Percentiles rank a stretch among this genome's conserved stretches.
phyloP scores from a whole-genome alignment of 2,113 vertebrate genomes.

The Malaclemys terrapin region DNA sequence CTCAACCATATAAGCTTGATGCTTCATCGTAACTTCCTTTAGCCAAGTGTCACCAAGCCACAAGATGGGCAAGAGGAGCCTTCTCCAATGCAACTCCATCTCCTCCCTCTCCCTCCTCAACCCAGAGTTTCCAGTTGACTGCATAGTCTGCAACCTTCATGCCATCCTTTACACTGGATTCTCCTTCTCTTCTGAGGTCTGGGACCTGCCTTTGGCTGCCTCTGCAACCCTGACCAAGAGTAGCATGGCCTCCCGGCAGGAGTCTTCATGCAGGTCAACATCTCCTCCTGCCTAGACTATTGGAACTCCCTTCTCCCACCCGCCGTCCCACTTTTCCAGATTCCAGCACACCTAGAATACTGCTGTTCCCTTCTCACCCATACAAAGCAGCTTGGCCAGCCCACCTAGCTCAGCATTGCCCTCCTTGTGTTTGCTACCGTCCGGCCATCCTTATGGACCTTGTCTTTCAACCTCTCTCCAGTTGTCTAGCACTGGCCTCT shows the following conservation, averaged over 20 bases:
- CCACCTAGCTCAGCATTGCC: not conserved
- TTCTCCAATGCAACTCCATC: not conserved
- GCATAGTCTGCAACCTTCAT: not conserved
- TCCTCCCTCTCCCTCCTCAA: not conserved
- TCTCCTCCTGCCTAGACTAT: not conserved
- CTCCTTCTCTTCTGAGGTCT: not conserved
- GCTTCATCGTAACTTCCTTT: not conserved
- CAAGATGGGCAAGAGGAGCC: not conserved
- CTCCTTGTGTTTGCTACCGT: not conserved
- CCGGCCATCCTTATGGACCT: not conserved
- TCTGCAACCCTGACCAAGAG: not conserved
- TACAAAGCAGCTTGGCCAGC: not conserved
- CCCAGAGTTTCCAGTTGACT: not conserved
- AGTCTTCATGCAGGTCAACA: not conserved
- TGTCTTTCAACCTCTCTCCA: not conserved
- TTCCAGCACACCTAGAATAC: not conserved
- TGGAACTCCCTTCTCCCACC: not conserved
- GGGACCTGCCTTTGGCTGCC: not conserved
- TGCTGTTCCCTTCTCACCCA: not conserved
- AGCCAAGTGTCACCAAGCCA: not conserved
- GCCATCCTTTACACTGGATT: not conserved
- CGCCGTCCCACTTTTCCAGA: not conserved
- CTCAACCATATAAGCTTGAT: not conserved
- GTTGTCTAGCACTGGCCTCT: not conserved
- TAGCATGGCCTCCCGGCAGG: not conserved